Evolutionary conservation across 2,113 vertebrate species (phyloP).

Genomic region (Dendrocopos noguchii): DNA sequence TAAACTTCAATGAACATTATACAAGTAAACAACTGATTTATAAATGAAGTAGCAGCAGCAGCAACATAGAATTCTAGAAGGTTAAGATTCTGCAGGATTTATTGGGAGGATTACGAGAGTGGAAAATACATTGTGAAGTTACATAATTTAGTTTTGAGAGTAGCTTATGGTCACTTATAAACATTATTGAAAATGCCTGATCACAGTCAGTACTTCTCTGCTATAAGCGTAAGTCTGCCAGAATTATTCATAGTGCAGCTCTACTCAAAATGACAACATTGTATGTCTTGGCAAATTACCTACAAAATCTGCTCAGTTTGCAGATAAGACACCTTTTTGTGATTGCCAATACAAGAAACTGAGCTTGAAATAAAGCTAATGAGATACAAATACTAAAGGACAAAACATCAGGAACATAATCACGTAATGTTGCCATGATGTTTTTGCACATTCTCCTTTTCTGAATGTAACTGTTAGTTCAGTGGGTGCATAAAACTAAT

Average conservation of each 20-base stretch:
- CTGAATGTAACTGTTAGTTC: not conserved
- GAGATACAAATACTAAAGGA: constrained; percentile 20
- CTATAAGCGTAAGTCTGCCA: constrained; percentile 53
- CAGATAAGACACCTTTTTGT: not conserved
- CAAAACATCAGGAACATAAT: constrained; percentile 3
- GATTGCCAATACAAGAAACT: constrained; percentile 14
- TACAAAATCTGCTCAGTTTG: not conserved
- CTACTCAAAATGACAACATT: constrained; percentile 13
- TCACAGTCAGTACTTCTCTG: constrained; percentile 46
- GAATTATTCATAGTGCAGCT: constrained; percentile 31
- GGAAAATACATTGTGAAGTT: constrained; percentile 70
- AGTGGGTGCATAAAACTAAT: not conserved
- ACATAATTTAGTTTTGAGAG: constrained; percentile 62
- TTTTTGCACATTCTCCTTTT: not conserved
- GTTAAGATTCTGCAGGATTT: constrained; percentile 70
- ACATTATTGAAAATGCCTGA: constrained; percentile 64
- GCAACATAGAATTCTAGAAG: constrained; percentile 43
- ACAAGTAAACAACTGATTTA: not conserved
- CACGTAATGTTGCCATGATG: not conserved
- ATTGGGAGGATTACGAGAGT: constrained; percentile 74
- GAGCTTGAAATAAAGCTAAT: constrained; percentile 23
- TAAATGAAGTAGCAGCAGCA: constrained; percentile 49
- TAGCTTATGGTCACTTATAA: constrained; percentile 64
- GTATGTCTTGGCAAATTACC: constrained; percentile 18
- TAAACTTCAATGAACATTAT: not conserved